A percentile compares a stretch with the other conserved stretches of the same genome.
phyloP scores from a whole-genome alignment of 2,888 invertebrate genomes.

The Stenurella melanura region DNA sequence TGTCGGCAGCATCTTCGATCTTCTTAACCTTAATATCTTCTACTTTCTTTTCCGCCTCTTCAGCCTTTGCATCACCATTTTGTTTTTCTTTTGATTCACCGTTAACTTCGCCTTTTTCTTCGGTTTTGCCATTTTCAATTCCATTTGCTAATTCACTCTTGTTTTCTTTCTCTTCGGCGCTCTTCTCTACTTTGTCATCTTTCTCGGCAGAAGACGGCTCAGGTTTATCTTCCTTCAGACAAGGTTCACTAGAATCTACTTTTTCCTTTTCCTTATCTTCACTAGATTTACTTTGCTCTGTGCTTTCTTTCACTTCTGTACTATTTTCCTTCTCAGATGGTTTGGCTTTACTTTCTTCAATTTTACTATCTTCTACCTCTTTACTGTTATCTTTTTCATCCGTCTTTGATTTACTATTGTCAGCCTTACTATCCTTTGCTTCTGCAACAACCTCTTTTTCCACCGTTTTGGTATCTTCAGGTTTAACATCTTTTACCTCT shows the following conservation, averaged over 20 bases:
- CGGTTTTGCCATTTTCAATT: conserved; percentile 55
- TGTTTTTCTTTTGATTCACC: conserved; percentile 56
- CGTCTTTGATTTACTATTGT: conserved; percentile 39
- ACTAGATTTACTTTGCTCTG: conserved; percentile 7
- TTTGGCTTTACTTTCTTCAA: background rate
- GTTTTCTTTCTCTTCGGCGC: conserved; percentile 68
- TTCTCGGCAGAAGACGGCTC: conserved; percentile 35
- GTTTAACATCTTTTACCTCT: background rate
- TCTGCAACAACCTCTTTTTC: background rate
- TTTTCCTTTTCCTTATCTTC: conserved; percentile 56
- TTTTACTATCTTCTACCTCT: conserved; percentile 4
- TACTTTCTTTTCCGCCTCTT: conserved; percentile 53
- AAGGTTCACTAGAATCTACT: conserved; percentile 63
- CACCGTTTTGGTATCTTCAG: background rate
- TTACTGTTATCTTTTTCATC: conserved; percentile 48
- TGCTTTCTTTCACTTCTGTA: background rate
- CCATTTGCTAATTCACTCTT: conserved; percentile 72
- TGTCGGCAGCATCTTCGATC: conserved; percentile 70
- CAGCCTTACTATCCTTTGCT: background rate
- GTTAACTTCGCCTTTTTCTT: conserved; percentile 52
- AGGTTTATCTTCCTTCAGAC: conserved; percentile 34
- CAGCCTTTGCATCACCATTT: conserved; percentile 54
- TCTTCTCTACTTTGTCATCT: conserved; percentile 42
- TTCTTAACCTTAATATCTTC: conserved; percentile 77
- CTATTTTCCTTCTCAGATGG: background rate